phyloP scores from a whole-genome alignment of 2,797 vertebrate species.

The Allobates femoralis region DNA sequence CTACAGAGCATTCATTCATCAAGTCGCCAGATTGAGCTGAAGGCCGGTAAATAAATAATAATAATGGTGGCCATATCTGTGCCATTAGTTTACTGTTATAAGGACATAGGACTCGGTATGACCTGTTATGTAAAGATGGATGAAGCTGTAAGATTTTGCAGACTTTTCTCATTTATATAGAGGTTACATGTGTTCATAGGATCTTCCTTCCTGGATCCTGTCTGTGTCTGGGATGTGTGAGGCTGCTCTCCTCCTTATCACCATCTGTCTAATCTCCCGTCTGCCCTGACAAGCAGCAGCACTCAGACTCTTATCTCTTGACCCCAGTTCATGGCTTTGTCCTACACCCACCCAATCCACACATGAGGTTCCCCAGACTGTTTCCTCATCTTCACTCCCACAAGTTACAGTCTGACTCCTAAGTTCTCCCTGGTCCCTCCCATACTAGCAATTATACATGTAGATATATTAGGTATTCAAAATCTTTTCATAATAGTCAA shows the following conservation, averaged over 20 bases:
- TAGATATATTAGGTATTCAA: not conserved
- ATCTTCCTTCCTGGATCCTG: conserved; percentile 25
- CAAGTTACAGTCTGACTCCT: conserved; percentile 16
- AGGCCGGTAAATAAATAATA: too few species aligned
- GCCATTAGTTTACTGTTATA: too few species aligned
- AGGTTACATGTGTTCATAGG: not conserved
- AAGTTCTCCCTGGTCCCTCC: not conserved
- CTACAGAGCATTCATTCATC: too few species aligned
- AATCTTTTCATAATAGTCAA: not conserved
- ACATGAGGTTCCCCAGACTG: not conserved
- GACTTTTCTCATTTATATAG: not conserved
- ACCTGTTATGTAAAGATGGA: not conserved
- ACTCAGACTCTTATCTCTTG: conserved; percentile 36
- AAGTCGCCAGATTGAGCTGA: too few species aligned
- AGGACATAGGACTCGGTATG: too few species aligned
- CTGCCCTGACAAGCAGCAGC: conserved; percentile 34
- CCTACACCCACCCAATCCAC: conserved; percentile 6
- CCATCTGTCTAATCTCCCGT: conserved; percentile 37
- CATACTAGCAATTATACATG: not conserved
- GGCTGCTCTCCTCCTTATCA: not conserved
- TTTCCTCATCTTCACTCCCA: conserved; percentile 41
- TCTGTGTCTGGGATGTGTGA: conserved; percentile 8
- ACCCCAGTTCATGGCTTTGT: conserved; percentile 36
- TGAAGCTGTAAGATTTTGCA: not conserved
- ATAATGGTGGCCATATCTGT: too few species aligned